Conservation (phyloP, 2,888 invertebrate species). For the Trypoxylon attenuatum region DNA sequence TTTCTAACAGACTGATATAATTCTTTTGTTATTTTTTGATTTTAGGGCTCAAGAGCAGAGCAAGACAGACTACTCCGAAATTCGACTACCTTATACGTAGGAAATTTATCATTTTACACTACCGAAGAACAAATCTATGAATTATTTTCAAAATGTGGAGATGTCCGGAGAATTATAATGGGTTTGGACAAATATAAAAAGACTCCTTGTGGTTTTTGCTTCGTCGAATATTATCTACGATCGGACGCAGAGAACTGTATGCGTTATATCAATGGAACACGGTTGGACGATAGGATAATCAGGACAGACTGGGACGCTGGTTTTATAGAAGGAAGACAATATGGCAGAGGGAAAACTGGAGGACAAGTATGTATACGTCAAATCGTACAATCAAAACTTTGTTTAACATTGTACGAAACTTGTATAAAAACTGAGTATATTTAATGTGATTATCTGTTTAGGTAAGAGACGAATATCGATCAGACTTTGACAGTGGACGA, state of each 20-base stretch:
- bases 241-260: conserved; percentile 87
- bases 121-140: conserved; percentile 99
- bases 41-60: conserved; percentile 89
- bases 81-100: conserved; percentile 94
- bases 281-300: conserved; percentile 96
- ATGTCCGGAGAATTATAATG: conserved; percentile 96
- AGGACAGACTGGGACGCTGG: conserved; percentile 99
- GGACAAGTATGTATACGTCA: conserved; percentile 85
- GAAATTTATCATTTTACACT: conserved; percentile 98
- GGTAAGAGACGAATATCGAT: conserved; percentile 98
- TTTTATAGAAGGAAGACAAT: conserved; percentile 98
- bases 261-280: conserved; percentile 96
- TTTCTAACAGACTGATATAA: no score
- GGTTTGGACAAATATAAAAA: conserved; percentile 98
- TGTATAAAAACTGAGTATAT: background rate
- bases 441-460: conserved; percentile 69
- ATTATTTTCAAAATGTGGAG: conserved; percentile 96
- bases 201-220: conserved; percentile 99
- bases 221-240: conserved; percentile 93
- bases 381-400: background rate
- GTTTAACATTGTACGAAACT: background rate
- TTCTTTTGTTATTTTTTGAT: background rate
- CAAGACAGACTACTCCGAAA: conserved; percentile 86
- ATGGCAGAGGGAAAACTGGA: conserved; percentile 97
- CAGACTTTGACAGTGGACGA: conserved; percentile 96